These are phyloP conservation scores for Melopsittacus undulatus DNA, from an alignment of 2,797 vertebrate genomes.

Conservation along the genomic window DNA sequence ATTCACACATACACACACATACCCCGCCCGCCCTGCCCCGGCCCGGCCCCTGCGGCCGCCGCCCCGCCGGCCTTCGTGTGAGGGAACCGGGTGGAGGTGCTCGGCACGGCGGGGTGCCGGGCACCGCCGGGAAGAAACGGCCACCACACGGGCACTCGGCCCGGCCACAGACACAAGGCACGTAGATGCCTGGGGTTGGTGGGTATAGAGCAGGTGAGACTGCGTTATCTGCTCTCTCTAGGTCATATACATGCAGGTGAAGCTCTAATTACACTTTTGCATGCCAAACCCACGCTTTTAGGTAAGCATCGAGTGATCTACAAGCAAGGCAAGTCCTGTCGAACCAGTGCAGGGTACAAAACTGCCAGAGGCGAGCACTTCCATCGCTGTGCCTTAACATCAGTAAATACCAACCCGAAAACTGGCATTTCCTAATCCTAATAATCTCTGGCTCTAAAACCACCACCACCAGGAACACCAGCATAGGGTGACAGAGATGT, in stretches of 20 bases:
- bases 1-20: background rate
- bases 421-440: background rate
- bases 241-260: accelerated
- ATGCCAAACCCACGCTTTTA: background rate
- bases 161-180: background rate
- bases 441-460: background rate
- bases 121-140: background rate
- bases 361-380: background rate
- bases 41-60: background rate
- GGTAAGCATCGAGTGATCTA: background rate
- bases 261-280: background rate
- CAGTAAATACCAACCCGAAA: background rate
- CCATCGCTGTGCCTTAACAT: background rate
- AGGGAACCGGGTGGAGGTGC: background rate
- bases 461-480: background rate
- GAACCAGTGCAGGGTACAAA: background rate
- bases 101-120: background rate
- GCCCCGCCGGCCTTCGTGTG: background rate
- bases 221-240: background rate
- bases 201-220: background rate
- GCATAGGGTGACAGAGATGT: accelerated
- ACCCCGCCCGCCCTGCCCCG: slow-evolving; percentile 22
- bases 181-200: background rate
- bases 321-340: background rate
- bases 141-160: background rate